phyloP scores from a whole-genome alignment of 2,797 vertebrate species.

The Strix occidentalis region DNA sequence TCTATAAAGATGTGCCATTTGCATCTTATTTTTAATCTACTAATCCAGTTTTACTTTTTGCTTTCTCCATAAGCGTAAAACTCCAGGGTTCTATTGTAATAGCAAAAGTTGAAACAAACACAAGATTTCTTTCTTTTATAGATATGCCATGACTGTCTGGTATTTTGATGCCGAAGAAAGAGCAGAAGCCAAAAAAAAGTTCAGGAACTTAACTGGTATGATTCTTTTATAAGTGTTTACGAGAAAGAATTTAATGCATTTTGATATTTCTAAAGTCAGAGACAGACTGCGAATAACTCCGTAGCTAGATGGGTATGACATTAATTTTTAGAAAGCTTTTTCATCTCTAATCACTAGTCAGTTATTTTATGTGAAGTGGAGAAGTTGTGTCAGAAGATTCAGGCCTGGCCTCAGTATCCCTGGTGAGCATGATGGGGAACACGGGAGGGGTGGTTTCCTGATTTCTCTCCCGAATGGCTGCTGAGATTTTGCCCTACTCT shows the following conservation, averaged over 20 bases:
- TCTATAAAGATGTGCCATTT: not conserved
- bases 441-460: not conserved
- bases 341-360: not conserved
- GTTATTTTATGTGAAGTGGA: not conserved
- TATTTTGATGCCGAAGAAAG: conserved; percentile 95
- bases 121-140: conserved; percentile 62
- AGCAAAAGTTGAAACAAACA: not conserved
- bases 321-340: not conserved
- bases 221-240: not conserved
- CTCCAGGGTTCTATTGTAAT: not conserved
- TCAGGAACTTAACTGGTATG: conserved; percentile 85
- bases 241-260: not conserved
- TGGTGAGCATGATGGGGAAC: not conserved
- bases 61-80: not conserved
- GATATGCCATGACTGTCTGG: conserved; percentile 96
- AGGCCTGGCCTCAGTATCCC: not conserved
- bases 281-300: not conserved
- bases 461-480: not conserved
- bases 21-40: not conserved
- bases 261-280: not conserved
- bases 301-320: not conserved
- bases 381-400: not conserved
- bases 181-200: conserved; percentile 91
- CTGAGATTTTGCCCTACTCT: not conserved
- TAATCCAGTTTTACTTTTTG: not conserved